Base-by-base conservation (phyloP, 53 echinoderm and acorn worm genomes). In the Pentamera pediparva region DNA sequence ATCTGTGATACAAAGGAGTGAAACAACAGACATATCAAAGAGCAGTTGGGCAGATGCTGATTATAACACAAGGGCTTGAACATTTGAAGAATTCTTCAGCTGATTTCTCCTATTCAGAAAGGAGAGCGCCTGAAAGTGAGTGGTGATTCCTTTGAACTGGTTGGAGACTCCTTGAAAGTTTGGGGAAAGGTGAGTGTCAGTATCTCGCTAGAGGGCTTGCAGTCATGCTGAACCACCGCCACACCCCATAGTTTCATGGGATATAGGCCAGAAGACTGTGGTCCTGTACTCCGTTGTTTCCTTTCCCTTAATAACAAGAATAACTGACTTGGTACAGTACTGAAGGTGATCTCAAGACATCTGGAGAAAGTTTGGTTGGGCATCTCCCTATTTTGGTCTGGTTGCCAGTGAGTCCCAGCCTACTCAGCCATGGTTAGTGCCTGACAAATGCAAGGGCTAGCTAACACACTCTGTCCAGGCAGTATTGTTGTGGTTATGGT, bases 81-180 rank as follows among this genome's bases (percentile, higher is more conserved):
- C n/a, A n/a, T n/a, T n/a, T n/a, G n/a, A n/a, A n/a, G n/a, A n/a
- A n/a, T n/a, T n/a, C 58, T 27, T 15, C 15, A 1, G 1, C 3
- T 57, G 13, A 0, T 57, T 57, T 57, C 6, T 28, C 58, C 9
- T 26, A 6, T 57, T 28, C 45, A 67, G 67, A 67, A 67, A 41
- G 45, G 17, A 28, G 32, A 67, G 5, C 41, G 20, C 6, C 65
- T 88, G 25, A 35, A 35, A 21, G 21, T 25, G 21, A 79, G 76
- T 28, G 88, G 85, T 26, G 92, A 92, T 36, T 64, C 83, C 1
- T 86, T 92, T 37, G 78, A 89, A 17, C 80, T 92, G 41, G 29
- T 71, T 9, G 86, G 89, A 20, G 52, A 75, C 25, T 86, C 89
- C 13, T 75, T 78, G 38, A 82, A 77, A 74, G 36, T 76, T 33